Conservation (phyloP, 2,797 vertebrate genomes). For the Pipistrellus pygmaeus region DNA sequence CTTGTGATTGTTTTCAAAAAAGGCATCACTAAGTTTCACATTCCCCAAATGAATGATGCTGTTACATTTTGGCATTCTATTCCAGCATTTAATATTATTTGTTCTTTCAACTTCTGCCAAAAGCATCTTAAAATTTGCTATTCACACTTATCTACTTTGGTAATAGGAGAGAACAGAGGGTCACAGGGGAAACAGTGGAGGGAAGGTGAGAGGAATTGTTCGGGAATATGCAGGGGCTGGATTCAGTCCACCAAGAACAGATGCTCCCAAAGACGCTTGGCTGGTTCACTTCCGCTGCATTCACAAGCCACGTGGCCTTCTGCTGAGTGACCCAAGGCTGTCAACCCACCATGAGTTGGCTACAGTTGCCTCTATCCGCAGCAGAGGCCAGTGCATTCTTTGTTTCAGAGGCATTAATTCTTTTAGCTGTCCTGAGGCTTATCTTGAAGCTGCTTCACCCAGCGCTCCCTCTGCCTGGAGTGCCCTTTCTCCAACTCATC, state of each 20-base stretch:
- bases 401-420: background rate
- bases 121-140: constrained; percentile 17
- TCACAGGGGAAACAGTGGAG: background rate
- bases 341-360: background rate
- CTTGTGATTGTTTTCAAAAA: constrained; percentile 42
- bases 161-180: constrained; percentile 1
- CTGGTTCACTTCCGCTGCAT: background rate
- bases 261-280: background rate
- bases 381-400: background rate
- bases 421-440: background rate
- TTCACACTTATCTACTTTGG: background rate
- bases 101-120: constrained; percentile 72
- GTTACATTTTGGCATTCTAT: constrained; percentile 54
- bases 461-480: background rate
- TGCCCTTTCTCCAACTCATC: background rate
- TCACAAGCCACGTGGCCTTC: background rate
- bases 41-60: constrained; percentile 34
- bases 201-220: background rate
- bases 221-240: background rate
- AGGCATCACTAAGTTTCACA: background rate
- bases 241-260: constrained; percentile 7
- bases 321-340: background rate
- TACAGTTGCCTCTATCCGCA: background rate
- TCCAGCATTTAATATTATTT: constrained; percentile 54
- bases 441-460: background rate